Evolutionary conservation across 2,888 invertebrate genomes (phyloP), one percentile per base, ranked within the genome.

Genomic region (Metalampra italica): DNA sequence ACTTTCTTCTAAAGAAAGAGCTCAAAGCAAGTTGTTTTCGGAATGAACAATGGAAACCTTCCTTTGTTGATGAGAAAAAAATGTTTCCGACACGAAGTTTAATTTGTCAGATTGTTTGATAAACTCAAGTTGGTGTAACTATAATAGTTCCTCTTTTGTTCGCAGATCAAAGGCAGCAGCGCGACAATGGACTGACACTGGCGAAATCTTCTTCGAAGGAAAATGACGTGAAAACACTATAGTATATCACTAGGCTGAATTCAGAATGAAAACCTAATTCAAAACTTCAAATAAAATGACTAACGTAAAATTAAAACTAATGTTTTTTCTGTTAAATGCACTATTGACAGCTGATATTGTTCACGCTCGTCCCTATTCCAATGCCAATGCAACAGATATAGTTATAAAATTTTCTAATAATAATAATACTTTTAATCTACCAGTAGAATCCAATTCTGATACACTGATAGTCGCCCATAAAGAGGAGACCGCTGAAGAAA

Each of bases 271-370:
- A 54, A 62, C 66, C 63, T 77, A 60, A 64, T 54, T 42, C 53
- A 46, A 70, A 41, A 51, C 43, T 11, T n/a, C 47, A 45, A 22
- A 30, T 46, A 62, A 71, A 67, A 89, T 89, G 89, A 88, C 89
- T 46, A 88, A 87, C 73, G 86, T 89, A 9, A 88, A 87, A 66
- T 79, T 89, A 75, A 89, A 89, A 75, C 73, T 87, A 14, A 83
- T 88, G 80, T 87, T 83, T 56, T 87, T 75, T 56, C 73, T 88
- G 12, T 61, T 89, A 5, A 85, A 83, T 53, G 75, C 78, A 9
- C 70, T 88, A 12, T 56, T 87, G 22, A 78, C 83, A 8, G 82
- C 80, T 0, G 85, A 87, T 52, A 75, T 85, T 51, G 78, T 85
- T 2, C 74, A 83, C 48, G 78, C 84, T 1, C 65, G 87, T 29